Evolutionary conservation across 2,797 vertebrate species (phyloP).

Genomic region (Aeoliscus strigatus): DNA sequence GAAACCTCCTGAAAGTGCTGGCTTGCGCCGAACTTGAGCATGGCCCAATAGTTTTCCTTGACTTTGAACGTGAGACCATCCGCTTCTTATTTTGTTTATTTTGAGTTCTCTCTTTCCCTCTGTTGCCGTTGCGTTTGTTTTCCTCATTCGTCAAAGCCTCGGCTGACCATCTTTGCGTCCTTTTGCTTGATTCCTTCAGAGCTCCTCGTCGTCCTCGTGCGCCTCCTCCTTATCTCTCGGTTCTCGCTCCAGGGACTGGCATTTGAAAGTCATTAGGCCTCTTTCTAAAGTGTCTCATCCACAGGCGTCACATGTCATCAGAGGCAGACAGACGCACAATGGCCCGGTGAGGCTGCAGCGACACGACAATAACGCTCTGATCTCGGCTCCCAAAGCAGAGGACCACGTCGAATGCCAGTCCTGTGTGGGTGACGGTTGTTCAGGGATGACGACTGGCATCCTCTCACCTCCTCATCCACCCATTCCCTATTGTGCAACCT

Average conservation of each 20-base stretch:
- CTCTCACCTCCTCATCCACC: conserved; percentile 46
- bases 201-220: conserved; percentile 13
- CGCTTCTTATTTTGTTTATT: conserved; percentile 62
- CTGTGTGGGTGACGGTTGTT: conserved; percentile 47
- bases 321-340: conserved; percentile 44
- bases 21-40: conserved; percentile 94
- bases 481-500: conserved; percentile 37
- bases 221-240: conserved; percentile 29
- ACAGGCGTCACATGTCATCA: conserved; percentile 31
- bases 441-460: conserved; percentile 49
- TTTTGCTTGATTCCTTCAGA: conserved; percentile 23
- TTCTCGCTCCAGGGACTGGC: conserved; percentile 56
- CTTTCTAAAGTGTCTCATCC: conserved; percentile 32
- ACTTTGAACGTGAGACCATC: conserved; percentile 96
- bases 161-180: conserved; percentile 38
- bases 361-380: conserved; percentile 40
- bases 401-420: conserved; percentile 48
- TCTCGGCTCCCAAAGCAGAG: conserved; percentile 24
- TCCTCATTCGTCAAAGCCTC: conserved; percentile 44
- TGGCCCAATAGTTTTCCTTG: conserved; percentile 98
- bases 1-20: conserved; percentile 97
- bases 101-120: conserved; percentile 66
- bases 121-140: conserved; percentile 54
- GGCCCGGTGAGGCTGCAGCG: conserved; percentile 11
- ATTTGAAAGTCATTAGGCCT: conserved; percentile 51